Conservation (phyloP, 2,797 vertebrate species). For the Menidia menidia region DNA sequence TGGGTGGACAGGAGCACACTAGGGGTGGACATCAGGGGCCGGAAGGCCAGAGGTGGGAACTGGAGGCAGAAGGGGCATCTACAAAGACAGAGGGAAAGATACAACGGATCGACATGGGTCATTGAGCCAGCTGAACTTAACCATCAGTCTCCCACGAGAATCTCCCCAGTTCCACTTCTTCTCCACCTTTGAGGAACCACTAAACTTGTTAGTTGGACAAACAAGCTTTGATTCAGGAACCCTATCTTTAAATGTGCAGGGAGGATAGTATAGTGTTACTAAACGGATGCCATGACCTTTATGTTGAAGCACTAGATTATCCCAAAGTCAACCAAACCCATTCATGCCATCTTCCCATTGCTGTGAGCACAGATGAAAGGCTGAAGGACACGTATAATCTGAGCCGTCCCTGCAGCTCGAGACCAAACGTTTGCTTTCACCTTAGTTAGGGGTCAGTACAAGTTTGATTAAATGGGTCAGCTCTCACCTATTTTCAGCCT, state of each 20-base stretch:
- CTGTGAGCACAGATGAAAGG: constrained; percentile 50
- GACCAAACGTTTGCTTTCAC: constrained; percentile 74
- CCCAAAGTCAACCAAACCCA: constrained; percentile 43
- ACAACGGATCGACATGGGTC: constrained; percentile 77
- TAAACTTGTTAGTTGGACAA: constrained; percentile 70
- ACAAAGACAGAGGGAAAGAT: constrained; percentile 60
- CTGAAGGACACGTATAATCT: constrained; percentile 24
- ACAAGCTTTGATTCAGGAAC: constrained; percentile 43
- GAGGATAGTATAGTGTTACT: constrained; percentile 58
- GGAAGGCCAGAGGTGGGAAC: constrained; percentile 69
- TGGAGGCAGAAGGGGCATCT: constrained; percentile 56
- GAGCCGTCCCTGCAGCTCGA: constrained; percentile 52
- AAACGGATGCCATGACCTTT: constrained; percentile 53
- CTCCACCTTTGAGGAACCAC: constrained; percentile 48
- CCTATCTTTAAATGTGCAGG: constrained; percentile 42
- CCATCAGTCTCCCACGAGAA: constrained; percentile 80
- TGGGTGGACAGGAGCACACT: constrained; percentile 77
- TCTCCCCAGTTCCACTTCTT: constrained; percentile 51
- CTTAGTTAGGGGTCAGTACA: constrained; percentile 75
- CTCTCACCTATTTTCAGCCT: constrained; percentile 79
- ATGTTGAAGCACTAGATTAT: constrained; percentile 55
- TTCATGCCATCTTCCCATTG: constrained; percentile 27
- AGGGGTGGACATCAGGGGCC: constrained; percentile 69
- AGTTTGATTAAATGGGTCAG: constrained; percentile 81
- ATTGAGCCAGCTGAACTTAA: constrained; percentile 78